Conservation (phyloP, 2,888 invertebrate species). For the Rambutsinella grinnellia region DNA sequence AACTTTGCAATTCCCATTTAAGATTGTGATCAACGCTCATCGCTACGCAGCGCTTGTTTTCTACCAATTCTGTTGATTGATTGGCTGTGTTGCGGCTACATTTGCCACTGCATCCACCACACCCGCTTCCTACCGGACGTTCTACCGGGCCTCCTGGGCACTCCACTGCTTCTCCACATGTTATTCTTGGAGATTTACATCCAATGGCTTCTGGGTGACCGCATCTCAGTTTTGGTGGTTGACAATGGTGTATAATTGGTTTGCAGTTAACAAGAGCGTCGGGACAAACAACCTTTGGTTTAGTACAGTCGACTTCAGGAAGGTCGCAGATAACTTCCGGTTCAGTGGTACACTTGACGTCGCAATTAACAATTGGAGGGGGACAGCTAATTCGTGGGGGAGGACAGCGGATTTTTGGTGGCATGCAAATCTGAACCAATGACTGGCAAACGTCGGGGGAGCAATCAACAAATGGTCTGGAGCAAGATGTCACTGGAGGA, state of each 20-base stretch:
- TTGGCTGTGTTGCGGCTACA: background rate
- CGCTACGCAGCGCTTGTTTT: background rate
- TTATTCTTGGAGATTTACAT: background rate
- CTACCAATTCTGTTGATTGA: background rate
- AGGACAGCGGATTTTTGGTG: slow-evolving; percentile 15
- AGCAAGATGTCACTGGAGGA: slow-evolving; percentile 4
- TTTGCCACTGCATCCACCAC: background rate
- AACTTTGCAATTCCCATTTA: slow-evolving; percentile 2
- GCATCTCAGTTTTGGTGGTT: background rate
- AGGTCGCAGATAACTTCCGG: slow-evolving; percentile 22
- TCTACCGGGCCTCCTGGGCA: background rate
- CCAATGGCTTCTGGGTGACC: background rate
- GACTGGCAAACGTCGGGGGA: slow-evolving; percentile 19
- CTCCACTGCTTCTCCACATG: background rate
- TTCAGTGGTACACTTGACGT: background rate
- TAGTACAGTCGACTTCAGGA: slow-evolving; percentile 7
- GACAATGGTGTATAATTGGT: slow-evolving; percentile 8
- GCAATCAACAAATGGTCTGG: slow-evolving; percentile 29
- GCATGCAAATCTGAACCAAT: slow-evolving; percentile 5
- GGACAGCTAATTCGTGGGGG: slow-evolving; percentile 17
- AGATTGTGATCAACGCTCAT: background rate
- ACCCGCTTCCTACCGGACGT: background rate
- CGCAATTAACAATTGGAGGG: background rate
- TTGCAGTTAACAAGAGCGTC: slow-evolving; percentile 9
- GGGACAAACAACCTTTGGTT: slow-evolving; percentile 22